Conservation (phyloP, 2,797 vertebrate genomes). For the Sebastes taczanowskii region DNA sequence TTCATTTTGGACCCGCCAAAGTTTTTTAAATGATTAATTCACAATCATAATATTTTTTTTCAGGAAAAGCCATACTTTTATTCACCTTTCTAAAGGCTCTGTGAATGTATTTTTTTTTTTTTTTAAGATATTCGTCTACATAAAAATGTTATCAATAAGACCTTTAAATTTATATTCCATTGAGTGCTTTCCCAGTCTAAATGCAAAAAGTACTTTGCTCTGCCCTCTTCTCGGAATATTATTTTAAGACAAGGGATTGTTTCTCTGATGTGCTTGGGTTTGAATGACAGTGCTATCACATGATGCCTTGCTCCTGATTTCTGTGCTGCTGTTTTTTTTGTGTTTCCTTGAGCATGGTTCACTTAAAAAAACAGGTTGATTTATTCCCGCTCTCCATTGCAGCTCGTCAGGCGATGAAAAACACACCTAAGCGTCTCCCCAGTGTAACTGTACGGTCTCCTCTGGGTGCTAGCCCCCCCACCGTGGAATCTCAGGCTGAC, state of each 20-base stretch:
- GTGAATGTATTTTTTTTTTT: no score
- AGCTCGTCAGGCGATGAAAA: constrained; percentile 97
- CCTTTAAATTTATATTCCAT: background rate
- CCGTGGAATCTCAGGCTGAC: constrained; percentile 85
- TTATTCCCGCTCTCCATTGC: constrained; percentile 17
- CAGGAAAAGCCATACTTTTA: no score
- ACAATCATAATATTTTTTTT: no score
- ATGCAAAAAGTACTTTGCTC: background rate
- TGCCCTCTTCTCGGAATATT: background rate
- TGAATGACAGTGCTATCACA: background rate
- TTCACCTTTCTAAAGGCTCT: no score
- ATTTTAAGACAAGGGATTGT: background rate
- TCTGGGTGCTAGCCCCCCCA: constrained; percentile 89
- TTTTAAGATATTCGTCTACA: rapidly evolving
- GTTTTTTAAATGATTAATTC: no score
- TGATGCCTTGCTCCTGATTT: background rate
- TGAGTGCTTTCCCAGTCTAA: background rate
- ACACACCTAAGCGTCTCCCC: constrained; percentile 90
- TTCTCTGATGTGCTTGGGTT: background rate
- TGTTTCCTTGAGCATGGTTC: background rate
- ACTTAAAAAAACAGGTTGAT: background rate
- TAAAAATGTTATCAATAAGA: no score
- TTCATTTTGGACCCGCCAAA: no score
- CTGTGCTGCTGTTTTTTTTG: background rate
- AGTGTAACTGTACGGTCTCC: constrained; percentile 93